Conservation (phyloP, 2,797 vertebrate species). For the Hydrophis major region DNA sequence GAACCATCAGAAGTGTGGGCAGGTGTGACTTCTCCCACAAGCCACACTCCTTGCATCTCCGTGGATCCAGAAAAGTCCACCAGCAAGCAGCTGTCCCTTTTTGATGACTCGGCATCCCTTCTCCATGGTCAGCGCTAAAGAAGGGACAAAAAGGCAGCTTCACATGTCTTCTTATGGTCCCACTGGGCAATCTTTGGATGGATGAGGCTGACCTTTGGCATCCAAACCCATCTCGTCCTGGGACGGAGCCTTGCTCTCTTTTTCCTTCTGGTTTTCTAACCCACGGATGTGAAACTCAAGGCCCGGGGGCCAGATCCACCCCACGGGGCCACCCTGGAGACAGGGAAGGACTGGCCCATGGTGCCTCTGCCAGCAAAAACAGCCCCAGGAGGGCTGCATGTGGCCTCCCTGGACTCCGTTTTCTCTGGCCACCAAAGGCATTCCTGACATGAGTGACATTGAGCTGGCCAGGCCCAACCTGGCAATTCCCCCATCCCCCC, state of each 20-base stretch:
- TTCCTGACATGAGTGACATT: too few relatives aligned
- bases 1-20: background rate
- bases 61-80: background rate
- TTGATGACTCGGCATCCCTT: background rate
- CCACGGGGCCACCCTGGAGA: too few relatives aligned
- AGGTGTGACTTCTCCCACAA: background rate
- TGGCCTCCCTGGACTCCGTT: too few relatives aligned
- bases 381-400: too few relatives aligned
- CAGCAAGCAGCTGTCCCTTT: background rate
- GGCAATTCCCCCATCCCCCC: too few relatives aligned
- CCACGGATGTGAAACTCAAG: too few relatives aligned
- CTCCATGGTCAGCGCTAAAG: background rate
- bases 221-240: background rate
- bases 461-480: too few relatives aligned
- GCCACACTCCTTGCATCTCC: background rate
- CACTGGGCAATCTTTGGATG: background rate
- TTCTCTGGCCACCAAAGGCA: too few relatives aligned
- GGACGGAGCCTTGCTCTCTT: background rate
- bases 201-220: background rate
- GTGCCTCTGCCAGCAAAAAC: too few relatives aligned
- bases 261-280: background rate
- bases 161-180: background rate
- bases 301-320: too few relatives aligned
- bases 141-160: background rate
- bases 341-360: too few relatives aligned